Evolutionary conservation across 92 coral and sea anemone genomes (phyloP), one percentile per base, ranked within the genome.

Genomic region (Porites rus): DNA sequence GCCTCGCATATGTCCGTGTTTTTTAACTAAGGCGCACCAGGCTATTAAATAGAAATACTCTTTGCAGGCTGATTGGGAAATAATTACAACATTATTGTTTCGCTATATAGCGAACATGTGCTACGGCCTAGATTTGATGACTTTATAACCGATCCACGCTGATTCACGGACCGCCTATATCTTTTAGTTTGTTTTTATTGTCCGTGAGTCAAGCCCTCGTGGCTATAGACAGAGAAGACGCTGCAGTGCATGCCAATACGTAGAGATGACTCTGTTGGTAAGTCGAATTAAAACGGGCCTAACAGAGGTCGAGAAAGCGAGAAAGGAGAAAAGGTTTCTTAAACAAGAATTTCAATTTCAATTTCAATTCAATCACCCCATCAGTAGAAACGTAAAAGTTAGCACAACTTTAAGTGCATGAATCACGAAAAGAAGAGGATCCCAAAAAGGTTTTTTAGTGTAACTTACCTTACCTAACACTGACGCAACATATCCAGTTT

Each of bases 1-100:
- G 38, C 72, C 20, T 70, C 18, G 9, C 52, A 38, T 38, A 38
- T 38, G 46, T 38, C 46, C 46, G 6, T 38, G 46, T 38, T 38
- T 38, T 38, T 38, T 38, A 38, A 4, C 46, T 7, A 38, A 38
- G 46, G 46, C 68, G 20, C 80, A 63, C 52, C 79, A 25, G 73
- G 80, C 80, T 52, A 81, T 81, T 73, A 83, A 74, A 61, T 59
- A 51, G 87, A 73, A 61, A 46, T 43, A 38, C 65, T n/a, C 59
- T 50, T 46, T 17, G 17, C 61, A 43, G 72, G 13, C 24, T 83
- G 87, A 83, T 83, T 83, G 77, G 71, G 79, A 83, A 73, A 83
- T 83, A 83, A 83, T 83, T 83, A 83, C 72, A 16, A 82, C 38
- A 50, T 72, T 64, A 83, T 83, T 83, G 79, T 14, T 83, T 28